Percentiles rank a stretch among this genome's conserved stretches.
Conservation (phyloP, 2,113 vertebrate genomes). For the Leucoraja erinaceus region DNA sequence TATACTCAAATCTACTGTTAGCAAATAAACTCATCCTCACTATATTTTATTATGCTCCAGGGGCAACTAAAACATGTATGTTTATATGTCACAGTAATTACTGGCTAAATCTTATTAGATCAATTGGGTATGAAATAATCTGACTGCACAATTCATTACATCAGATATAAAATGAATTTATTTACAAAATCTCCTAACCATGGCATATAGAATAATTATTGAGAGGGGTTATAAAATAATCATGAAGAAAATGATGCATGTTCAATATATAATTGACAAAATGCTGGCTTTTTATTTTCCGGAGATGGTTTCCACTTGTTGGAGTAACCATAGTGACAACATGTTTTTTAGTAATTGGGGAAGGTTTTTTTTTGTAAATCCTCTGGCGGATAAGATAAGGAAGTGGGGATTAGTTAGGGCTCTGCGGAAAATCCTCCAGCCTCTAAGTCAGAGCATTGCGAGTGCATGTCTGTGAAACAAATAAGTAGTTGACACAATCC, state of each 20-base stretch:
- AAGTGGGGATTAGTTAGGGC: neutral
- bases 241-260: no score
- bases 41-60: neutral
- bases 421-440: neutral
- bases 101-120: neutral
- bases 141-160: neutral
- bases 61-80: neutral
- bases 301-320: neutral
- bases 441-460: neutral
- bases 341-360: neutral
- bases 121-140: neutral
- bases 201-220: no score
- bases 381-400: neutral
- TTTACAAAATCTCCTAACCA: neutral
- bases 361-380: neutral
- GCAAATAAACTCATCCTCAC: neutral
- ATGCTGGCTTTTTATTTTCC: neutral
- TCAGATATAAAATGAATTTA: neutral
- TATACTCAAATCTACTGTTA: neutral
- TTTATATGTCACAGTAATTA: slow-evolving; percentile 3
- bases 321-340: neutral
- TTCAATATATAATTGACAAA: no score
- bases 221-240: neutral
- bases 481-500: neutral
- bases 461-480: neutral